These are phyloP conservation scores for Microtus montanus DNA, from an alignment of 2,113 vertebrate genomes.

Conservation along the genomic window DNA sequence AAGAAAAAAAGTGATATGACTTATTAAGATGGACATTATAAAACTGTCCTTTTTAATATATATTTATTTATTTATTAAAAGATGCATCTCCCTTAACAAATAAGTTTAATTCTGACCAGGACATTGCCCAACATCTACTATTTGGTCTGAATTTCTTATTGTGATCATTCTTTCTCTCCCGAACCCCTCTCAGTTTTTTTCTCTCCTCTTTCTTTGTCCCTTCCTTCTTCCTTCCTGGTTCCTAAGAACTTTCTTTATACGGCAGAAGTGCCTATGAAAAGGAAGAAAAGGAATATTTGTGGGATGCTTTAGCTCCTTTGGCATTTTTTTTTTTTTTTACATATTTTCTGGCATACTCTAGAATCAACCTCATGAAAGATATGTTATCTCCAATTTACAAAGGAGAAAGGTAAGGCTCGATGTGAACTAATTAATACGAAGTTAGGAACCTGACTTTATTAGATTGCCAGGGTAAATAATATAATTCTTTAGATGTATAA, in stretches of 20 bases:
- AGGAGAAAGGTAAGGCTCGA: background rate
- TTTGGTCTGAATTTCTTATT: background rate
- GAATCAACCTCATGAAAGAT: background rate
- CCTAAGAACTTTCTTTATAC: background rate
- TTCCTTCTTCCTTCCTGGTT: background rate
- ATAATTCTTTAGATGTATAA: background rate
- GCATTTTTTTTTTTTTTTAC: background rate
- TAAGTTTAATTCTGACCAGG: background rate
- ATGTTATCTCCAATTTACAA: background rate
- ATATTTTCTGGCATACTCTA: background rate
- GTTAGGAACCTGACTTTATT: background rate
- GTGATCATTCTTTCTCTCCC: background rate
- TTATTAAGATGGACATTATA: background rate
- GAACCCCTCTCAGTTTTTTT: background rate
- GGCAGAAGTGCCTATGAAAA: background rate
- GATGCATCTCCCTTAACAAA: background rate
- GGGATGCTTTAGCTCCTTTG: background rate
- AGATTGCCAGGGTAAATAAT: background rate
- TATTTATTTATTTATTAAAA: background rate
- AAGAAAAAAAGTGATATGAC: background rate
- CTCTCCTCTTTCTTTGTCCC: accelerated
- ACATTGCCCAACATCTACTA: background rate
- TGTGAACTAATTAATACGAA: background rate
- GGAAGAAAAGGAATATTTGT: background rate
- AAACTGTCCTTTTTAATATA: background rate